These are phyloP conservation scores for Saxidomus purpurata DNA, from an alignment of 1,140 invertebrate genomes.

Conservation along the genomic window DNA sequence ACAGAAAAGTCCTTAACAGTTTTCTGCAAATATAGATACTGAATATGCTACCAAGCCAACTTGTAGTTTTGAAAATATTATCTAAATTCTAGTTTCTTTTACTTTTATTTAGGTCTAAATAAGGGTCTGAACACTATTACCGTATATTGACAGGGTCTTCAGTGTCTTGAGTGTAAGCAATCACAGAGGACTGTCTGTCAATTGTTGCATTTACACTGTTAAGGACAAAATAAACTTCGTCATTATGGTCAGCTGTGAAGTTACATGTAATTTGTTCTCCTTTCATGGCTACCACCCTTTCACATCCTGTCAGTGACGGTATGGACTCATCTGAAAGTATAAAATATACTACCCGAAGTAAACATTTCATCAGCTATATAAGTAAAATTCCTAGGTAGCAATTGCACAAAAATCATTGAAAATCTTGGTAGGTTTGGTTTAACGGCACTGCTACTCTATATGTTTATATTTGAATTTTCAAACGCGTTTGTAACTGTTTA, in stretches of 20 bases:
- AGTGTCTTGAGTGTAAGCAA: not conserved
- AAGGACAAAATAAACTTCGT: not conserved
- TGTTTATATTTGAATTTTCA: too few species aligned
- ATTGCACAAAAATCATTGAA: too few species aligned
- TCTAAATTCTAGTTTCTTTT: not conserved
- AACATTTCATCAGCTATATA: too few species aligned
- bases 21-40: not conserved
- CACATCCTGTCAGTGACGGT: not conserved
- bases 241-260: not conserved
- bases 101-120: not conserved
- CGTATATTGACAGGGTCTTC: not conserved
- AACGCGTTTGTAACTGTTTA: too few species aligned
- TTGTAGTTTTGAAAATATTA: not conserved
- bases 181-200: not conserved
- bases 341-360: too few species aligned
- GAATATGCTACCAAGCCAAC: not conserved
- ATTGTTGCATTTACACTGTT: not conserved
- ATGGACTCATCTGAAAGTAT: not conserved
- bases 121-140: not conserved
- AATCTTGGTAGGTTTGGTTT: too few species aligned
- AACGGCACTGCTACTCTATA: too few species aligned
- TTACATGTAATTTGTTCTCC: not conserved
- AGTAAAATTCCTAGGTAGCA: too few species aligned
- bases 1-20: too few species aligned
- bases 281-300: not conserved